Evolutionary conservation across 2,888 invertebrate genomes (phyloP).

Genomic region (Cryptophagus acutangulus): DNA sequence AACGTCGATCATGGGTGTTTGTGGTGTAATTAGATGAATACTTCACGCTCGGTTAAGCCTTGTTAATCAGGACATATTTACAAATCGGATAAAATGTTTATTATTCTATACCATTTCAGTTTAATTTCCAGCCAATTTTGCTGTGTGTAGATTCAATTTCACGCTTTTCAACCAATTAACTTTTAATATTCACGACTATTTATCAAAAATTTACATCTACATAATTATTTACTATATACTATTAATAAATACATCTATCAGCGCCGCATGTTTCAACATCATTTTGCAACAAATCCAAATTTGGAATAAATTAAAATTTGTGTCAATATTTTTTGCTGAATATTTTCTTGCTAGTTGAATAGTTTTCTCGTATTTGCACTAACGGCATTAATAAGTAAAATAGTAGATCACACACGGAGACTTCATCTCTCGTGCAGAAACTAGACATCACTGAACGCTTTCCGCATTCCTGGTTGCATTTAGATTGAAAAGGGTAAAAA

Average conservation of each 20-base stretch:
- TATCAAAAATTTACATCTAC: background rate
- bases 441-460: conserved; percentile 11
- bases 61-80: conserved; percentile 4
- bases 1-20: background rate
- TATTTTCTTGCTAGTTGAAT: too few species aligned
- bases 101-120: conserved; percentile 2
- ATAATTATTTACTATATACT: conserved; percentile 4
- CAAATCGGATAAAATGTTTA: conserved; percentile 3
- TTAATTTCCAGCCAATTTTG: conserved; percentile 1
- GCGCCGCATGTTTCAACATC: too few species aligned
- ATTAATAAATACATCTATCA: too few species aligned
- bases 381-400: background rate
- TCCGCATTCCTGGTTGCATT: conserved; percentile 20
- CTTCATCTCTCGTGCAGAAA: conserved; percentile 17
- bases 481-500: background rate
- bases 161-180: conserved; percentile 9
- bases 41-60: conserved; percentile 7
- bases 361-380: too few species aligned
- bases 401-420: conserved; percentile 15
- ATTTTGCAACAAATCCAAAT: too few species aligned
- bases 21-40: conserved; percentile 9
- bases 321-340: too few species aligned
- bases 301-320: too few species aligned
- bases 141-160: conserved; percentile 9
- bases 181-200: background rate